Percentiles rank a stretch among this genome's conserved stretches.
Evolutionary conservation across 1,140 invertebrate genomes (phyloP).

Genomic region (Anastrepha obliqua): DNA sequence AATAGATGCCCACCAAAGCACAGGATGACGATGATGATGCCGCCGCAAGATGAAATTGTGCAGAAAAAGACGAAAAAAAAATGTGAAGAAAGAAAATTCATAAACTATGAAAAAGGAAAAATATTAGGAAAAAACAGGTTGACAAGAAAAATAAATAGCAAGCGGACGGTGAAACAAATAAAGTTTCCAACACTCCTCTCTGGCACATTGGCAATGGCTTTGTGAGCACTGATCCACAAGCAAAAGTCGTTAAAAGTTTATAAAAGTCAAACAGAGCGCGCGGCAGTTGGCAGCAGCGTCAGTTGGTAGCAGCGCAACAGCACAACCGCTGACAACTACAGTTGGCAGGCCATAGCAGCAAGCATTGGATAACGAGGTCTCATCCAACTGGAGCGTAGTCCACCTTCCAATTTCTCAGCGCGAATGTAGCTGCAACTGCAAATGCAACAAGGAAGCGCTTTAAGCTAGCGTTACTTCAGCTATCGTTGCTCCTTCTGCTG

Average conservation of each 20-base stretch:
- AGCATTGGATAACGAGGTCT: neutral
- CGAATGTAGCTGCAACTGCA: neutral
- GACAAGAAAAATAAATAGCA: neutral
- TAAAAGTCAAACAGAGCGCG: conserved; percentile 70
- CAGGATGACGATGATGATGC: neutral
- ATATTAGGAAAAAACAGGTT: neutral
- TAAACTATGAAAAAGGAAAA: neutral
- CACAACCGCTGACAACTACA: neutral
- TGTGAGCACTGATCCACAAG: conserved; percentile 58
- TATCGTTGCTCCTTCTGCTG: neutral
- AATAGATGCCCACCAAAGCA: neutral
- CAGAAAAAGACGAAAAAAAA: conserved; percentile 7
- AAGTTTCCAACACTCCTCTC: neutral
- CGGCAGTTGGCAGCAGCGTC: neutral
- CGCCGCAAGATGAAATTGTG: conserved; percentile 16
- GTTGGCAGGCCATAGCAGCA: neutral
- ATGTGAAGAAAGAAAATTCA: conserved; percentile 32
- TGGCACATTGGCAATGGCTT: neutral
- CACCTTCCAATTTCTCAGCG: conserved; percentile 22
- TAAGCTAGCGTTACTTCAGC: neutral
- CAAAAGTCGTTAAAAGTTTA: conserved; percentile 74
- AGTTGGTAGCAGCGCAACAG: neutral
- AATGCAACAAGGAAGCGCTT: neutral
- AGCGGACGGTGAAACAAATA: conserved; percentile 29
- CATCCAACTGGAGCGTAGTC: neutral